Percentiles rank a stretch among this genome's conserved stretches.
phyloP scores from a whole-genome alignment of 2,113 vertebrate species.

The Leptobrachium leishanense region DNA sequence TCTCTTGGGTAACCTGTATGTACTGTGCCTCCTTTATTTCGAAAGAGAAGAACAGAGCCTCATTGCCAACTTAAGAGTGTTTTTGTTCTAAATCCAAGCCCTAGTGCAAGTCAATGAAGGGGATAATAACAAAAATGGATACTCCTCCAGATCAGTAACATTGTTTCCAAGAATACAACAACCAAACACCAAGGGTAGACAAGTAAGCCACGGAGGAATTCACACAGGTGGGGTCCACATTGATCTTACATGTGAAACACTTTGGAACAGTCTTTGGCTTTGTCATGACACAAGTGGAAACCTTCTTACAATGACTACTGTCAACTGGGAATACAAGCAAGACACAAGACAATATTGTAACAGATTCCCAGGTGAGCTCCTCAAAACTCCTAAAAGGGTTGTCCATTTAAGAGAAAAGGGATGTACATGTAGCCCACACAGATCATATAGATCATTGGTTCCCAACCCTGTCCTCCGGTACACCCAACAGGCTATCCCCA shows the following conservation, averaged over 20 bases:
- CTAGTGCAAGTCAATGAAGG: constrained; percentile 9
- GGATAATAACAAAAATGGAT: constrained; percentile 6
- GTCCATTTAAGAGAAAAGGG: too few relatives aligned
- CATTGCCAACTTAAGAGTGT: too few relatives aligned
- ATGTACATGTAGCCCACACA: too few relatives aligned
- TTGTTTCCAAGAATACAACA: constrained; percentile 43
- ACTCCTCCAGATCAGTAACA: not conserved
- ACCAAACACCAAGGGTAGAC: constrained; percentile 48
- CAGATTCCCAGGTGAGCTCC: not conserved
- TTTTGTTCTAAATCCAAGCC: not conserved
- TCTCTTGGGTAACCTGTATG: not conserved
- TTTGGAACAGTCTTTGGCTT: constrained; percentile 79
- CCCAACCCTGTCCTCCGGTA: too few relatives aligned
- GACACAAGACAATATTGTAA: constrained; percentile 47
- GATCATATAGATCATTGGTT: too few relatives aligned
- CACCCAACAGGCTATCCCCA: too few relatives aligned
- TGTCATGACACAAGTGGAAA: constrained; percentile 88
- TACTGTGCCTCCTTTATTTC: too few relatives aligned
- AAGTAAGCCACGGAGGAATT: constrained; percentile 58
- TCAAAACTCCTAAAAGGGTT: not conserved
- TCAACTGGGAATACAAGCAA: constrained; percentile 79
- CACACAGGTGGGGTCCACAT: constrained; percentile 58
- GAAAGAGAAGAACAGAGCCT: too few relatives aligned
- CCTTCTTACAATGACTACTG: constrained; percentile 84
- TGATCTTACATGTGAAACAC: constrained; percentile 87